These are phyloP conservation scores for Syngnathus typhle DNA, from an alignment of 2,113 vertebrate genomes.

Conservation along the genomic window DNA sequence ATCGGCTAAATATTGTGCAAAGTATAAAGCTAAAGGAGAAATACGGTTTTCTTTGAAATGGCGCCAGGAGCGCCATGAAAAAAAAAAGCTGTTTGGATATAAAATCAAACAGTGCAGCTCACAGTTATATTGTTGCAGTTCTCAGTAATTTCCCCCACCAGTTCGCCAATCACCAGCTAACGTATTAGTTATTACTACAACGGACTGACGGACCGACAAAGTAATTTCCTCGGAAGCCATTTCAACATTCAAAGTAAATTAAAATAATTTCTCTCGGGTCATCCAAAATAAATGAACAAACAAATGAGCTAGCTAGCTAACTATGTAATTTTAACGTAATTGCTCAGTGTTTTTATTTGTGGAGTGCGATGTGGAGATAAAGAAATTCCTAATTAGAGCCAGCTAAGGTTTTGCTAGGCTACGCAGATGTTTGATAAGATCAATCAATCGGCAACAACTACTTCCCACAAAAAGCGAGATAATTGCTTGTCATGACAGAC, in stretches of 20 bases:
- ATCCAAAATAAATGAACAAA: neutral
- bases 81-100: constrained; percentile 18
- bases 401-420: constrained; percentile 39
- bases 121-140: no score
- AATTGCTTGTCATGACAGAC: constrained; percentile 45
- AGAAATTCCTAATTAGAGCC: constrained; percentile 49
- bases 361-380: constrained; percentile 24
- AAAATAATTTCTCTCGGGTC: neutral
- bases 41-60: neutral
- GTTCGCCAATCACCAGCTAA: neutral
- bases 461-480: constrained; percentile 37
- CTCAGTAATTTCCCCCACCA: no score
- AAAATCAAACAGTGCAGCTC: constrained; percentile 1
- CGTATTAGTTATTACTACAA: no score
- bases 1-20: neutral
- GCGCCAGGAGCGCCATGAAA: constrained; percentile 17
- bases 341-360: neutral
- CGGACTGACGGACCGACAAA: no score
- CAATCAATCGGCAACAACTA: constrained; percentile 37
- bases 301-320: neutral
- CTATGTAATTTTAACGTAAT: no score
- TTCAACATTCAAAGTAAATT: no score
- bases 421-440: constrained; percentile 45
- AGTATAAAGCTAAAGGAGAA: constrained; percentile 12
- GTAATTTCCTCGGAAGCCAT: no score